Evolutionary conservation across 2,888 invertebrate species (phyloP).

Genomic region (Campoletis raptor): DNA sequence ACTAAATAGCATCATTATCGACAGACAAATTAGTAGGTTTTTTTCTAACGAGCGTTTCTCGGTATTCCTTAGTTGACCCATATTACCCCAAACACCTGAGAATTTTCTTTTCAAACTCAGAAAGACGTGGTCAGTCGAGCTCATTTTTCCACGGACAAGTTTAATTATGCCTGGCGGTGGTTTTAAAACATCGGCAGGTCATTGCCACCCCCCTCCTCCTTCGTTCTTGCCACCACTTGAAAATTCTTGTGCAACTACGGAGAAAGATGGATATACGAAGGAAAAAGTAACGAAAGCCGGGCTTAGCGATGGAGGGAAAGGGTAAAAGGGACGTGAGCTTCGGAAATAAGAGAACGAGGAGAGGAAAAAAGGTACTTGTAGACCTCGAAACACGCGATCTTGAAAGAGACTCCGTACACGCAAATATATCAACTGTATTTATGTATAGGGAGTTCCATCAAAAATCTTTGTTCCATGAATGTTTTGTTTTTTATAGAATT

Average conservation of each 20-base stretch:
- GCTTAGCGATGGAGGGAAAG: constrained; percentile 55
- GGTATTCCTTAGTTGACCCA: constrained; percentile 7
- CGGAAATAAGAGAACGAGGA: constrained; percentile 52
- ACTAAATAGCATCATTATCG: not conserved
- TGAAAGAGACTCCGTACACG: constrained; percentile 50
- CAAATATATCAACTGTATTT: constrained; percentile 46
- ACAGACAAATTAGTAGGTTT: not conserved
- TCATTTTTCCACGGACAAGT: constrained; percentile 76
- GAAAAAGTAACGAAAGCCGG: constrained; percentile 69
- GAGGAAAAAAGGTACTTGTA: constrained; percentile 24
- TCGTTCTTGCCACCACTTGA: not conserved
- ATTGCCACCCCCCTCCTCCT: constrained; percentile 44
- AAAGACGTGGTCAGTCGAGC: constrained; percentile 4
- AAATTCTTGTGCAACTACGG: constrained; percentile 45
- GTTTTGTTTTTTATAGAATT: no score
- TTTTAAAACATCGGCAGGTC: constrained; percentile 62
- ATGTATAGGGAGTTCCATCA: constrained; percentile 18
- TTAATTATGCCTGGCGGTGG: constrained; percentile 78
- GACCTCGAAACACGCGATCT: constrained; percentile 60
- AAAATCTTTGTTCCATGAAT: not conserved
- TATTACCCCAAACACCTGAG: not conserved
- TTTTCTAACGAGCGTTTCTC: not conserved
- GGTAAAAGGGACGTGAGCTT: constrained; percentile 44
- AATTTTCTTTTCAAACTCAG: not conserved
- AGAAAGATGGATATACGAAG: constrained; percentile 61